Base-by-base conservation (phyloP, 1,140 invertebrate species). In the Pseudomyrmex cubaensis region DNA sequence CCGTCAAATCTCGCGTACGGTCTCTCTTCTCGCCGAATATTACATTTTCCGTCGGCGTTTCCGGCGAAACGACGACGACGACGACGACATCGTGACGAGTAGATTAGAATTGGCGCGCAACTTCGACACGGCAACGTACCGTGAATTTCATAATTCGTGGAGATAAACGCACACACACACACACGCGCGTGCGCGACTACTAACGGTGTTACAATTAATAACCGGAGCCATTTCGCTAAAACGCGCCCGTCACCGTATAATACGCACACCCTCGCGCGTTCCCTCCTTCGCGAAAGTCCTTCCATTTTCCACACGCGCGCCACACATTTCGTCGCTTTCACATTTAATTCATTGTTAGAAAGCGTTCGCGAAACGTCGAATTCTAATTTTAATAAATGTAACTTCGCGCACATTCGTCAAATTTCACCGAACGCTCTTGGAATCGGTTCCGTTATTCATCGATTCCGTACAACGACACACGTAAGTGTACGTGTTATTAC, bases 171-270 rank as follows among this genome's bases (percentile, higher is more conserved):
- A 15, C 76, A 46, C 46, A 13, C 17, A 15, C 15, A n/a, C 35
- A 62, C 9, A 46, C 13, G 13, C 63, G 15, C 17, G 17, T 44
- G 22, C 64, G 54, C 22, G 22, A 25, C 44, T 35, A 70, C 66
- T 80, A 80, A 72, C 57, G 25, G 76, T n/a, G 54, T 80, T 80
- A 72, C 54, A 72, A 80, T 80, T 80, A 80, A 72, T 80, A 80
- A 64, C 56, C 64, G 66, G 66, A 70, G 44, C 54, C 54, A 70
- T 61, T 80, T 59, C 20, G 50, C 54, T 78, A 59, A 35, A 35
- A 35, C 44, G 22, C 61, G 17, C 61, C 44, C 7, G 35, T 35
- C 35, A 7, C 35, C 56, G 15, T 56, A 2, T 48, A 59, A 35
- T 72, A 59, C 17, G 64, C n/a, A 5, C n/a, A 9, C n/a, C 52